Percentiles rank a stretch among this genome's conserved stretches.
Evolutionary conservation across 2,113 vertebrate genomes (phyloP).

Genomic region (Cettia cetti): DNA sequence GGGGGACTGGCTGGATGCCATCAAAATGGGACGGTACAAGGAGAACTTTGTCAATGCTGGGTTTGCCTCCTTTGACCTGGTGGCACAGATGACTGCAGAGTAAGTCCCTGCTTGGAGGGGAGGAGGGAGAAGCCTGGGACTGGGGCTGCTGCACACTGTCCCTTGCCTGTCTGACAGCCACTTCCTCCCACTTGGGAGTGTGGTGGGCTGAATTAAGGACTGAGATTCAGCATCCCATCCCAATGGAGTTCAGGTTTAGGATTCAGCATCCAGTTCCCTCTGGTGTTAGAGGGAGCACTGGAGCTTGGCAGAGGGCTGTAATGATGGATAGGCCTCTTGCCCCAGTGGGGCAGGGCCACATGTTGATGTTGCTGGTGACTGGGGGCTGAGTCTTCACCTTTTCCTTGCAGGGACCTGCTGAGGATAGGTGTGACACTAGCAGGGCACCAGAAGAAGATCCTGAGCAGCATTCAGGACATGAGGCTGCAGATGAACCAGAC

Average conservation of each 20-base stretch:
- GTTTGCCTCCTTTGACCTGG: conserved; percentile 96
- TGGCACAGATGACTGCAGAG: conserved; percentile 99
- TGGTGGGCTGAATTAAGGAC: background rate
- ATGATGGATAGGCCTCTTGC: background rate
- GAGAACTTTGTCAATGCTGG: conserved; percentile 97
- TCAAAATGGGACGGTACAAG: conserved; percentile 99
- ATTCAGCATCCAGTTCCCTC: background rate
- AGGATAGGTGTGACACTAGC: conserved; percentile 98
- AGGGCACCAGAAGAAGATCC: conserved; percentile 98
- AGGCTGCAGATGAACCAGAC: conserved; percentile 99
- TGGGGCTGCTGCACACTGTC: background rate
- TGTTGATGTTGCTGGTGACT: background rate
- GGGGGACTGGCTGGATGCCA: conserved; percentile 98
- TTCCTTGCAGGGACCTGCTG: conserved; percentile 86
- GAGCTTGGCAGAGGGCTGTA: background rate
- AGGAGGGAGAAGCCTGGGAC: background rate
- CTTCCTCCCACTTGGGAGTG: accelerated
- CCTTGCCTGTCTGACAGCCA: background rate
- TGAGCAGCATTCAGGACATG: conserved; percentile 99
- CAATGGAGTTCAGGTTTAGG: background rate
- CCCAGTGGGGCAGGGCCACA: background rate
- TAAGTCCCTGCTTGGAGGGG: conserved; percentile 73
- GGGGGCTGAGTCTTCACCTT: background rate
- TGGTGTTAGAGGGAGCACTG: background rate
- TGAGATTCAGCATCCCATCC: background rate